Evolutionary conservation across 2,113 vertebrate species (phyloP).

Genomic region (Felis chaus): DNA sequence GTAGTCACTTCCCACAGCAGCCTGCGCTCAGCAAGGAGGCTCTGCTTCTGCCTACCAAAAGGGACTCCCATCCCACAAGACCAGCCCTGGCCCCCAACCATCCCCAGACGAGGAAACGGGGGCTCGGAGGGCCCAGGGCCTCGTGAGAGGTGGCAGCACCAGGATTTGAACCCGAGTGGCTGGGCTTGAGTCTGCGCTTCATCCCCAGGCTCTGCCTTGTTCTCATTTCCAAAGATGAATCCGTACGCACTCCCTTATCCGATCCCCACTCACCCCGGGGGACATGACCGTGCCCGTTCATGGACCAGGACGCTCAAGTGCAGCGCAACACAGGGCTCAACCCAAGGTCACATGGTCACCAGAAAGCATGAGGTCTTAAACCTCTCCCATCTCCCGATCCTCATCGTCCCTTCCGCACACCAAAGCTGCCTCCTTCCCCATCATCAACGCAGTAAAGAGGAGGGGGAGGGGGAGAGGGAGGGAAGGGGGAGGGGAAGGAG

Average conservation of each 20-base stretch:
- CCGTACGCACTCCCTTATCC: neutral
- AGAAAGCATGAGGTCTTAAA: neutral
- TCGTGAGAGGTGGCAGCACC: neutral
- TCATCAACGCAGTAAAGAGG: slow-evolving; percentile 36
- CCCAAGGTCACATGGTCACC: slow-evolving; percentile 43
- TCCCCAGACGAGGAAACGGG: neutral
- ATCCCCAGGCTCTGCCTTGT: neutral
- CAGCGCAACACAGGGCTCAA: neutral
- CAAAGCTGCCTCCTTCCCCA: slow-evolving; percentile 60
- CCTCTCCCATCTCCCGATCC: neutral
- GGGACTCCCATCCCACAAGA: neutral
- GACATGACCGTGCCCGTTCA: neutral
- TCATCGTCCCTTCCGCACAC: neutral
- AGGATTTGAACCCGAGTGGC: neutral
- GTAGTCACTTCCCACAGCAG: neutral
- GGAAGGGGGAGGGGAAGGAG: neutral
- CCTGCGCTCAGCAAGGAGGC: neutral
- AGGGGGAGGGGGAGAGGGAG: neutral
- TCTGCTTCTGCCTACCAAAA: neutral
- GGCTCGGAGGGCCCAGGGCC: neutral
- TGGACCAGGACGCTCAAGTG: neutral
- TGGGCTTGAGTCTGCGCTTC: neutral
- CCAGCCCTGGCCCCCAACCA: neutral
- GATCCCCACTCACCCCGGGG: neutral
- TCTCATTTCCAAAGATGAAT: slow-evolving; percentile 15